A percentile compares a stretch with the other conserved stretches of the same genome.
These are phyloP conservation scores for Pterostichus niger DNA, from an alignment of 2,888 invertebrate genomes.

Conservation along the genomic window DNA sequence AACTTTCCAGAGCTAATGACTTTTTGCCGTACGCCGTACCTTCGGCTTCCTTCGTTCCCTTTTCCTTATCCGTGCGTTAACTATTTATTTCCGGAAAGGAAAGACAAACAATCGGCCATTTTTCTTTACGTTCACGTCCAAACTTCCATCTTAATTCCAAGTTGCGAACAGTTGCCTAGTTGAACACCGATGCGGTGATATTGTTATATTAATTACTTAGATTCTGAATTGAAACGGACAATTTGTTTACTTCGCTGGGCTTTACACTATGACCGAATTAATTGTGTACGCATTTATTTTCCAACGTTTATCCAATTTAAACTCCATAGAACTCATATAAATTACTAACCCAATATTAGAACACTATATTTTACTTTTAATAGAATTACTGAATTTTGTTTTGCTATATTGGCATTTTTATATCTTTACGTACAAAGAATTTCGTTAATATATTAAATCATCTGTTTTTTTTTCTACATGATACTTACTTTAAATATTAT, in stretches of 20 bases:
- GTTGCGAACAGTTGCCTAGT: conserved; percentile 57
- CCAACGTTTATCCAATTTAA: conserved; percentile 23
- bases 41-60: conserved; percentile 48
- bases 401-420: too few relatives aligned
- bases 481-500: too few relatives aligned
- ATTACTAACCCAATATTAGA: conserved; percentile 11
- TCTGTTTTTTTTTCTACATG: too few relatives aligned
- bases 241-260: conserved; percentile 55
- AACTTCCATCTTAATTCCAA: conserved; percentile 61
- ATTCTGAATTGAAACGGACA: conserved; percentile 60
- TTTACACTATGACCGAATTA: conserved; percentile 14
- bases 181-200: conserved; percentile 45
- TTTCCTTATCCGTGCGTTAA: conserved; percentile 60
- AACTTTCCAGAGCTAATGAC: conserved; percentile 53
- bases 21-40: conserved; percentile 57
- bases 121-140: conserved; percentile 50
- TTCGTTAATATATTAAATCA: too few relatives aligned
- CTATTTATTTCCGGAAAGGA: conserved; percentile 64
- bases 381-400: too few relatives aligned
- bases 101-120: conserved; percentile 66
- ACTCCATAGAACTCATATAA: conserved; percentile 1
- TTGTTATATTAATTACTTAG: conserved; percentile 63
- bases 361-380: too few relatives aligned
- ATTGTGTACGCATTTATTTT: conserved; percentile 20
- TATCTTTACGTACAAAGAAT: too few relatives aligned